phyloP scores from a whole-genome alignment of 2,797 vertebrate genomes.

The Ceryle rudis region DNA sequence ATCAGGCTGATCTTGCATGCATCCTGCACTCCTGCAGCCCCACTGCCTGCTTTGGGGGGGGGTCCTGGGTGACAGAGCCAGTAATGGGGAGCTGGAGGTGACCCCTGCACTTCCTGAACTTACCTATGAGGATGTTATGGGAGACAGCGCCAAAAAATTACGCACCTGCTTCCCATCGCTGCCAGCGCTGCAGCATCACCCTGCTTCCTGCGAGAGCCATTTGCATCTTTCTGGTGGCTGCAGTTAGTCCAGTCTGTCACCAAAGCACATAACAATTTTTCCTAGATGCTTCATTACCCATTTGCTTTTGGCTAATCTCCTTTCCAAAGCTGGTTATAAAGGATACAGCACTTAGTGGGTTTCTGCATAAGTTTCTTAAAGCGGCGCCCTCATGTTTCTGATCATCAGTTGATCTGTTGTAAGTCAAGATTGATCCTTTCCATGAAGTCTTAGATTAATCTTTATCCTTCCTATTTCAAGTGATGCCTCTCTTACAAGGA shows the following conservation, averaged over 20 bases:
- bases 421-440: background rate
- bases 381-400: background rate
- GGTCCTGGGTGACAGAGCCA: rapidly evolving
- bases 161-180: background rate
- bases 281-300: rapidly evolving
- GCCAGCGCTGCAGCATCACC: background rate
- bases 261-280: background rate
- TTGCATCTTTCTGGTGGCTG: background rate
- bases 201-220: rapidly evolving
- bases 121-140: background rate
- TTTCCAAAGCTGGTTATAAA: background rate
- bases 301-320: background rate
- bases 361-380: background rate
- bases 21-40: rapidly evolving
- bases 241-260: background rate
- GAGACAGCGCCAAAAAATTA: background rate
- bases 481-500: background rate
- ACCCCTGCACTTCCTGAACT: background rate
- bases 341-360: rapidly evolving
- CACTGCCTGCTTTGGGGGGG: background rate
- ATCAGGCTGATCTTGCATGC: rapidly evolving
- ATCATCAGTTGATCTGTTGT: background rate
- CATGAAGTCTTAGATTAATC: background rate
- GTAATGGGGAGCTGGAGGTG: background rate
- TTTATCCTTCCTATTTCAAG: background rate